Evolutionary conservation across 2,888 invertebrate genomes (phyloP).

Genomic region (Drosophila buzzatii): DNA sequence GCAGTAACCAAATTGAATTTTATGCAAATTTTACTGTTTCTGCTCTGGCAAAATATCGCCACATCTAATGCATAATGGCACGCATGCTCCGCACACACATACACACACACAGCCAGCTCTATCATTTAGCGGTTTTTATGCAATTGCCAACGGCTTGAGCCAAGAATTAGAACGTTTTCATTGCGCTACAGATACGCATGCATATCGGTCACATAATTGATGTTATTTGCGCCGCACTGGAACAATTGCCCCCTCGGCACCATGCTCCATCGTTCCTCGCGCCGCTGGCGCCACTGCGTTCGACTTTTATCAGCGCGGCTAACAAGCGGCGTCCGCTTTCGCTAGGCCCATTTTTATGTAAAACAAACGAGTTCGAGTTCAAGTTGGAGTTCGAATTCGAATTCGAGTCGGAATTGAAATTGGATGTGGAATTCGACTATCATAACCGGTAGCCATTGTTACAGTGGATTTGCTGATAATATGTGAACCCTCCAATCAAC

Average conservation of each 20-base stretch:
- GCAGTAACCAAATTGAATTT: slow-evolving; percentile 74
- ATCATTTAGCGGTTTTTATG: slow-evolving; percentile 64
- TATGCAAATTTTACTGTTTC: slow-evolving; percentile 77
- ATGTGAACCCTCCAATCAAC: slow-evolving; percentile 30
- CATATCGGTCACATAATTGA: slow-evolving; percentile 47
- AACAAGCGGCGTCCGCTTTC: slow-evolving; percentile 55
- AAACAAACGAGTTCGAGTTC: slow-evolving; percentile 67
- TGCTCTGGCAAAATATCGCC: slow-evolving; percentile 68
- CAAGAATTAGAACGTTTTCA: slow-evolving; percentile 53
- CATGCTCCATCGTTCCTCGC: neutral
- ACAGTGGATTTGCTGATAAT: slow-evolving; percentile 42
- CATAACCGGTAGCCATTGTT: slow-evolving; percentile 59
- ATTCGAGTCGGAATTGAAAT: slow-evolving; percentile 1
- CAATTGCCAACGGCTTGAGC: slow-evolving; percentile 63
- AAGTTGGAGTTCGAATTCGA: slow-evolving; percentile 20
- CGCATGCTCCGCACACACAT: slow-evolving; percentile 41
- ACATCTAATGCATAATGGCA: slow-evolving; percentile 79
- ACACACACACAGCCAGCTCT: slow-evolving; percentile 15
- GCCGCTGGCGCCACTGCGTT: slow-evolving; percentile 59
- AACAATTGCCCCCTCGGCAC: slow-evolving; percentile 7
- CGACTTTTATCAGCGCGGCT: slow-evolving; percentile 42
- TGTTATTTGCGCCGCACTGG: neutral
- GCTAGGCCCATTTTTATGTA: slow-evolving; percentile 76
- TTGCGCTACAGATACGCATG: slow-evolving; percentile 51
- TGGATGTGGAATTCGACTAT: slow-evolving; percentile 20